These are phyloP conservation scores for Eilema depressum DNA, from an alignment of 2,888 invertebrate species.

Conservation along the genomic window DNA sequence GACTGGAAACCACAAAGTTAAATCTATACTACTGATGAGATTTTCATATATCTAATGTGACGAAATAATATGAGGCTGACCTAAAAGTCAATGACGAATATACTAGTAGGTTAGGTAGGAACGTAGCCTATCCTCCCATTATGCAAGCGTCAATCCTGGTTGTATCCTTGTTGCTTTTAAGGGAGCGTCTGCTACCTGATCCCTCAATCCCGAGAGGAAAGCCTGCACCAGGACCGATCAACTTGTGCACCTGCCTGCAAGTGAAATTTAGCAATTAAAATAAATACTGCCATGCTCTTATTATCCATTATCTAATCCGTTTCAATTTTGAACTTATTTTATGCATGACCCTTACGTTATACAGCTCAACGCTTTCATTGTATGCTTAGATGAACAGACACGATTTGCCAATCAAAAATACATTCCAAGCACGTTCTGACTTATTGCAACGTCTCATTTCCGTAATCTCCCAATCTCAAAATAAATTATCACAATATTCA, in stretches of 20 bases:
- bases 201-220: neutral
- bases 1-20: constrained; percentile 58
- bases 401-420: constrained; percentile 6
- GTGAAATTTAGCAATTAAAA: neutral
- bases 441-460: constrained; percentile 21
- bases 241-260: too few species aligned
- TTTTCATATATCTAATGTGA: neutral
- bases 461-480: constrained; percentile 18
- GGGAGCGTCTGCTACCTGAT: too few species aligned
- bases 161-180: too few species aligned
- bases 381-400: constrained; percentile 7
- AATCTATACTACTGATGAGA: constrained; percentile 32
- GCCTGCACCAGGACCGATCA: too few species aligned
- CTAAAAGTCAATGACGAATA: neutral
- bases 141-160: neutral
- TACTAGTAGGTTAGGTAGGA: too few species aligned
- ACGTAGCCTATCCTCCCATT: too few species aligned
- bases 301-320: neutral
- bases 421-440: neutral
- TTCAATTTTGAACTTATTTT: neutral
- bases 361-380: constrained; percentile 2
- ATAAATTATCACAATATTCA: constrained; percentile 49
- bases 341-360: neutral
- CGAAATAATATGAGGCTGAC: neutral
- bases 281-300: neutral